phyloP scores from a whole-genome alignment of 2,113 vertebrate species.

The Abramis brama region DNA sequence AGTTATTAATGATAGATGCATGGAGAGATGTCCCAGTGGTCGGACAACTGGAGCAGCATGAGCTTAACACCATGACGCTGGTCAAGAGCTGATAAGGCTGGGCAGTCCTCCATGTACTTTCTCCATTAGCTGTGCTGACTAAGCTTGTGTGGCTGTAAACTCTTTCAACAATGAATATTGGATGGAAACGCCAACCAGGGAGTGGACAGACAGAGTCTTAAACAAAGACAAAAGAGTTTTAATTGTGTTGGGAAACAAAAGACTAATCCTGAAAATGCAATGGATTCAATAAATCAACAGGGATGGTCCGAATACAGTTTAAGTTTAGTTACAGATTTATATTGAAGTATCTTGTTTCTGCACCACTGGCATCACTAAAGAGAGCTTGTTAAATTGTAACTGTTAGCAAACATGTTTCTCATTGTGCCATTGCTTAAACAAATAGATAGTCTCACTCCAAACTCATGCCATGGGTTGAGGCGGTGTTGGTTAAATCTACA shows the following conservation, averaged over 20 bases:
- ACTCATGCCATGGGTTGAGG: not conserved
- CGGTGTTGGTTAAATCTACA: not conserved
- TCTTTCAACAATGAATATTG: not conserved
- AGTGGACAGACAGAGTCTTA: not conserved
- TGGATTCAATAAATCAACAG: not conserved
- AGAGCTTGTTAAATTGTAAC: not conserved
- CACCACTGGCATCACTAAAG: not conserved
- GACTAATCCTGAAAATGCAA: not conserved
- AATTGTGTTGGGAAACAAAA: constrained; percentile 10
- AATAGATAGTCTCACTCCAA: not conserved
- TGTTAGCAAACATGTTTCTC: not conserved
- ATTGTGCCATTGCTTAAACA: not conserved
- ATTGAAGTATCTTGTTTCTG: not conserved
- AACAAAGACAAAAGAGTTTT: constrained; percentile 1
- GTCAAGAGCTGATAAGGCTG: constrained; percentile 31
- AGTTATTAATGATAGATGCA: constrained; percentile 12
- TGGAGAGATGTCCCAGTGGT: not conserved
- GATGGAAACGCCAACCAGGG: not conserved
- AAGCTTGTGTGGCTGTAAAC: not conserved
- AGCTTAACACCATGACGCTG: not conserved
- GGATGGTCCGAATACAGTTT: not conserved
- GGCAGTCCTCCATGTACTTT: not conserved
- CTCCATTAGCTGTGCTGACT: constrained; percentile 14
- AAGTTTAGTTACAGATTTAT: not conserved
- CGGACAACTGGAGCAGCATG: not conserved